Conservation (phyloP, 2,113 vertebrate species). For the Alligator sinensis region DNA sequence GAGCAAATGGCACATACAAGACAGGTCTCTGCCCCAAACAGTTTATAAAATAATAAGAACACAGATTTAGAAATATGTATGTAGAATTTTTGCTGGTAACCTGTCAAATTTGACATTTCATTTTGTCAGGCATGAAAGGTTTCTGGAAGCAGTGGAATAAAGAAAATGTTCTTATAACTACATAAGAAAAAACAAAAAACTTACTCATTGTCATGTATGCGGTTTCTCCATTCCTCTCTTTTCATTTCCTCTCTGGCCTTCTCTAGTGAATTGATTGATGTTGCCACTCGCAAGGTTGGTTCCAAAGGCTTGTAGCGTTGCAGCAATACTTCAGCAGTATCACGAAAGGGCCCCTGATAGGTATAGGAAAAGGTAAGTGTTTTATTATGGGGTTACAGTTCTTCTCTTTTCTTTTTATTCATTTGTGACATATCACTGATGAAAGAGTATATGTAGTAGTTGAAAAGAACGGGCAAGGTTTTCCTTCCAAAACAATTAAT, state of each 20-base stretch:
- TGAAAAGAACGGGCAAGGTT: constrained; percentile 20
- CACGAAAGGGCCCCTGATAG: constrained; percentile 85
- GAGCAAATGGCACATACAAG: constrained; percentile 35
- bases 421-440: constrained; percentile 18
- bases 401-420: constrained; percentile 4
- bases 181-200: constrained; percentile 38
- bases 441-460: not conserved
- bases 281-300: constrained; percentile 81
- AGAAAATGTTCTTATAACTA: constrained; percentile 12
- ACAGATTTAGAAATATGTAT: constrained; percentile 26
- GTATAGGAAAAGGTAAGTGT: constrained; percentile 32
- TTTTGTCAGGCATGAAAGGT: constrained; percentile 43
- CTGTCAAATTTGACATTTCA: constrained; percentile 69
- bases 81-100: constrained; percentile 40
- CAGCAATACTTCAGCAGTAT: constrained; percentile 79
- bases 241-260: constrained; percentile 77
- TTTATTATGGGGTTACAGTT: constrained; percentile 23
- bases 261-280: constrained; percentile 78
- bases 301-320: constrained; percentile 87
- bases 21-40: constrained; percentile 11
- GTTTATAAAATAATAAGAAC: constrained; percentile 35
- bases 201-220: constrained; percentile 78
- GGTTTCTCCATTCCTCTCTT: constrained; percentile 65
- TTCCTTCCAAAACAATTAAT: constrained; percentile 54
- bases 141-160: not conserved